Base-by-base conservation (phyloP, 2,888 invertebrate species). In the Acanthosepion pharaonis region DNA sequence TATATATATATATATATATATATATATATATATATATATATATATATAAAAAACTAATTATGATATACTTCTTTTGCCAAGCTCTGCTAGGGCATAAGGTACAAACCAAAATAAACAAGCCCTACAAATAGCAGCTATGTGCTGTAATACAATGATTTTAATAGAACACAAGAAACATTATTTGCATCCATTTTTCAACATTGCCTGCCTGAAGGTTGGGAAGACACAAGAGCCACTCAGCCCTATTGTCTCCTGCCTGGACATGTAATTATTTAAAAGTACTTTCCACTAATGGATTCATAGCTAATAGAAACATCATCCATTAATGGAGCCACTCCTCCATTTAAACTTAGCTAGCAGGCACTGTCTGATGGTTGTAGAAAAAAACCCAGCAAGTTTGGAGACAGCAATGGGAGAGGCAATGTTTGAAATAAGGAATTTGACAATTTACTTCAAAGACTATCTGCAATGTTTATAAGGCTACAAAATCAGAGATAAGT, bases 211-310 rank as follows among this genome's bases (percentile, higher is more conserved):
- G 15, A 33, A 78, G 18, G 78, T 78, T 78, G 78, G 78, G n/a
- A 78, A 78, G n/a, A 78, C 28, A n/a, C n/a, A 78, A n/a, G 78
- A n/a, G n/a, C n/a, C 78, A 78, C n/a, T 78, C n/a, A 78, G n/a
- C 78, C n/a, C 78, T n/a, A 78, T 78, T 78, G 78, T 78, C 78
- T 78, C n/a, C 33, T n/a, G 78, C 78, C 78, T n/a, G n/a, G 78
- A 78, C 78, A 78, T 78, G 78, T 78, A 78, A 78, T 78, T 78
- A 78, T 78, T 78, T n/a, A n/a, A 78, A 78, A 78, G 78, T 78
- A 78, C 78, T 78, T 78, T 78, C 33, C n/a, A 78, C 78, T 78
- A 78, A 78, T 78, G 78, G 78, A 78, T 78, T 78, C 78, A 15
- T 33, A 78, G n/a, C 78, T n/a, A 78, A 78, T 78, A 78, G 78